Evolutionary conservation across 1,140 invertebrate species (phyloP), one percentile per base, ranked within the genome.

Genomic region (Drosophila nigromelanica): DNA sequence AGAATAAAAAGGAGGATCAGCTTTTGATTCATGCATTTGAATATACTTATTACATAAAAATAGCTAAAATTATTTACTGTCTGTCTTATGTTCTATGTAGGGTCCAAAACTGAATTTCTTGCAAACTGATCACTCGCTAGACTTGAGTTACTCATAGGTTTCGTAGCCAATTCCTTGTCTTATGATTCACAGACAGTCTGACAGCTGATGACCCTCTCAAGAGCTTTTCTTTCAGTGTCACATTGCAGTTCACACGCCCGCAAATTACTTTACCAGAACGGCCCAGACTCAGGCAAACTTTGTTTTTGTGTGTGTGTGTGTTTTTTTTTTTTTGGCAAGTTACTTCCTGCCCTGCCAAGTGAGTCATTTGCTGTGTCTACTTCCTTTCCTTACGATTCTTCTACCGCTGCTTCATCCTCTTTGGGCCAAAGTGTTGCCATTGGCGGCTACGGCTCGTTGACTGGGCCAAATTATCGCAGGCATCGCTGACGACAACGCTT

Each of bases 201-300:
- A 18, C 42, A 42, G 39, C 42, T 47, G 56, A 60, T 47, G 60
- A 52, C 48, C 45, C 59, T 27, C 24, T 21, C 6, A 18, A 56
- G 54, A 56, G 15, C 15, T 35, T 45, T 10, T 27, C 18, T 5
- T 2, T 8, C 33, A 35, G 6, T 35, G 7, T 8, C 7, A 35
- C 35, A 18, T 12, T 47, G 62, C 14, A 33, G 52, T 66, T 66
- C 63, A 37, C 63, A 66, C 63, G 63, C 63, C 52, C 63, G 48
- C 63, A 66, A 66, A 58, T 66, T 42, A 66, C 30, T 48, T 66
- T 48, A 58, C 35, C 52, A 66, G 62, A 66, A 66, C 62, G 62
- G 33, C 12, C 4, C 12, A n/a, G 37, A 39, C 12, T 14, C 24
- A 5, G 14, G 6, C 42, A 60, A 48, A 55, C 43, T 30, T 51